Evolutionary conservation across 2,797 vertebrate species (phyloP).

Genomic region (Anisognathus igniventris): DNA sequence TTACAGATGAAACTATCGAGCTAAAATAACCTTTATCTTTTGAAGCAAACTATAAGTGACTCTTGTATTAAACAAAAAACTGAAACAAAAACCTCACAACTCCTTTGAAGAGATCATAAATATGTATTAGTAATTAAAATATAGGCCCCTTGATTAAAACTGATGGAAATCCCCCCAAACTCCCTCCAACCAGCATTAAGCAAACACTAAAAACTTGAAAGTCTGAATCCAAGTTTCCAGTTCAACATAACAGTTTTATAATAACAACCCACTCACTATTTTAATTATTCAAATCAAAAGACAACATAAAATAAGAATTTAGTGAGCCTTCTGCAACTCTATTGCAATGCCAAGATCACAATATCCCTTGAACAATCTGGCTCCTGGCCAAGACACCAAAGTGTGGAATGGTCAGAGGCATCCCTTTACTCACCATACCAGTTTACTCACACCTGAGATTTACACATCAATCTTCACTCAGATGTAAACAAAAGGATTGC

Average conservation of each 20-base stretch:
- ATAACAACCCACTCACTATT: not conserved
- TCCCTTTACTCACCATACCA: not conserved
- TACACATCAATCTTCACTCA: not conserved
- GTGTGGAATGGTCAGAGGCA: not conserved
- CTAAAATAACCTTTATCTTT: not conserved
- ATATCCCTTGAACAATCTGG: not conserved
- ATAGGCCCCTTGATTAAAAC: not conserved
- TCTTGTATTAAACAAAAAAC: not conserved
- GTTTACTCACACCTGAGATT: not conserved
- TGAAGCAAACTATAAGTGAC: not conserved
- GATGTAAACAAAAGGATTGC: not conserved
- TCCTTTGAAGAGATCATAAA: slow-evolving; percentile 21
- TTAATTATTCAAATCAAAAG: slow-evolving; percentile 2
- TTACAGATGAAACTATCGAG: not conserved
- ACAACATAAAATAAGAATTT: slow-evolving; percentile 6
- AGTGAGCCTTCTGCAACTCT: not conserved
- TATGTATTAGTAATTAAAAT: not conserved
- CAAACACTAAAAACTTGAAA: not conserved
- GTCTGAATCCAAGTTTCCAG: not conserved
- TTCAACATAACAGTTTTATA: not conserved
- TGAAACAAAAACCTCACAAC: not conserved
- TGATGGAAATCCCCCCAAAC: slow-evolving; percentile 1
- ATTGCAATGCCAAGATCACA: not conserved
- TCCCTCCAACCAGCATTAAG: not conserved
- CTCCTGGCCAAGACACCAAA: not conserved